These are phyloP conservation scores for Zaprionus ghesquierei DNA, from an alignment of 1,140 invertebrate species.

Conservation along the genomic window DNA sequence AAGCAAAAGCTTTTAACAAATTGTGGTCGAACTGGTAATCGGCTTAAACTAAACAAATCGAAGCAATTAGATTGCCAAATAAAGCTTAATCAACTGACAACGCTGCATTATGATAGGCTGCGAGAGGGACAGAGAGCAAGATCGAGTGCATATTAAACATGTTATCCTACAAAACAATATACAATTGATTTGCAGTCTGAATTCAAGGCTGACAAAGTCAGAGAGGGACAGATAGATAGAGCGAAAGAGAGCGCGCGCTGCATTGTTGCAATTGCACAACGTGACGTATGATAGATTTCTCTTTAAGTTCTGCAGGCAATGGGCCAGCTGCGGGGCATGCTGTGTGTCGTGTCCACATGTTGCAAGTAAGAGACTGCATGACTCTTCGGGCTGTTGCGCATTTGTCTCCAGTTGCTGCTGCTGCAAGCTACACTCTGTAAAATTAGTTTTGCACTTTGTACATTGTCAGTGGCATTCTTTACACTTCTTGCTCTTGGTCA, in stretches of 20 bases:
- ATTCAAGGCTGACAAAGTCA: neutral
- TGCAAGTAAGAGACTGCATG: conserved; percentile 35
- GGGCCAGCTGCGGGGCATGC: conserved; percentile 2
- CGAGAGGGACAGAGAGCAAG: neutral
- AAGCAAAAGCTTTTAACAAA: conserved; percentile 65
- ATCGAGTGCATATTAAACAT: neutral
- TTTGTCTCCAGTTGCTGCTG: conserved; percentile 32
- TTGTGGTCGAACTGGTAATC: conserved; percentile 68
- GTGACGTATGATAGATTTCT: conserved; percentile 70
- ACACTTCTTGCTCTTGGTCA: conserved; percentile 64
- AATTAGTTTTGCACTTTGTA: conserved; percentile 82
- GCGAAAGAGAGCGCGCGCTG: neutral
- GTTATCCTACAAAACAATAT: neutral
- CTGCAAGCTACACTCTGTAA: conserved; percentile 70
- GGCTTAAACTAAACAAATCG: conserved; percentile 73
- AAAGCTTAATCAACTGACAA: conserved; percentile 34
- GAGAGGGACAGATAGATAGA: neutral
- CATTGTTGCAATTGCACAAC: conserved; percentile 28
- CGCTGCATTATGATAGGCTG: conserved; percentile 2
- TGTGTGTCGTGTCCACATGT: no score
- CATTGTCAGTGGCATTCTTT: conserved; percentile 81
- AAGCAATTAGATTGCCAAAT: conserved; percentile 62
- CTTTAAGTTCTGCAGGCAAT: conserved; percentile 32
- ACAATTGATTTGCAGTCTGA: neutral
- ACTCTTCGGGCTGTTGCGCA: conserved; percentile 43